These are phyloP conservation scores for Pyrgilauda ruficollis DNA, from an alignment of 2,113 vertebrate genomes.

Conservation along the genomic window DNA sequence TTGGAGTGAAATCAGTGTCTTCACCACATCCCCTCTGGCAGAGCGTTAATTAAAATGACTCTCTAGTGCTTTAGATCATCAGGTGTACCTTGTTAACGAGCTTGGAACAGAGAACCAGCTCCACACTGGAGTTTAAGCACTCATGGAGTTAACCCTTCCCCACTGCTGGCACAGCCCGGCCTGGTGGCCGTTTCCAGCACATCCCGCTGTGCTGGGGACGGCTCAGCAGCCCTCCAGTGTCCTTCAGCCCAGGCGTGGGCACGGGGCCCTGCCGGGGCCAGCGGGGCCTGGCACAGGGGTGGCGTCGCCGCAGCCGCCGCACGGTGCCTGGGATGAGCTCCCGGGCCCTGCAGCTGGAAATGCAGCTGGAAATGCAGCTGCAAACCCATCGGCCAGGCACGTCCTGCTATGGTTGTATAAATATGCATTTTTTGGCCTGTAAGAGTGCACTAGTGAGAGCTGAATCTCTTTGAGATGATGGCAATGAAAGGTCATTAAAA, in stretches of 20 bases:
- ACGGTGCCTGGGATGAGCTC: accelerated
- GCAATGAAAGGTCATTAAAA: conserved; percentile 4
- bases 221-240: neutral
- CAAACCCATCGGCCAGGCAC: neutral
- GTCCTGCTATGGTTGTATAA: neutral
- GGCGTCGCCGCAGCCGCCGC: accelerated
- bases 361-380: neutral
- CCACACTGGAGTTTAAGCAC: neutral
- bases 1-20: conserved; percentile 60
- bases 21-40: conserved; percentile 59
- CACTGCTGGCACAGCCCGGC: neutral
- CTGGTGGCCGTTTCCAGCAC: neutral
- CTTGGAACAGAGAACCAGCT: conserved; percentile 31
- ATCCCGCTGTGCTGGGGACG: neutral
- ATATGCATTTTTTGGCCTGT: neutral
- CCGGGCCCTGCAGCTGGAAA: neutral
- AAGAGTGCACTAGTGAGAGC: neutral
- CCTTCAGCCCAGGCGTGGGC: neutral
- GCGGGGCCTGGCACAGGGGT: neutral
- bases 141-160: conserved; percentile 55
- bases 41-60: conserved; percentile 61
- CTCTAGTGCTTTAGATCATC: conserved; percentile 62
- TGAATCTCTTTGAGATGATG: neutral
- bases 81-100: conserved; percentile 59
- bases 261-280: neutral